Evolutionary conservation across 2,797 vertebrate genomes (phyloP).

Genomic region (Coregonus suidteri): DNA sequence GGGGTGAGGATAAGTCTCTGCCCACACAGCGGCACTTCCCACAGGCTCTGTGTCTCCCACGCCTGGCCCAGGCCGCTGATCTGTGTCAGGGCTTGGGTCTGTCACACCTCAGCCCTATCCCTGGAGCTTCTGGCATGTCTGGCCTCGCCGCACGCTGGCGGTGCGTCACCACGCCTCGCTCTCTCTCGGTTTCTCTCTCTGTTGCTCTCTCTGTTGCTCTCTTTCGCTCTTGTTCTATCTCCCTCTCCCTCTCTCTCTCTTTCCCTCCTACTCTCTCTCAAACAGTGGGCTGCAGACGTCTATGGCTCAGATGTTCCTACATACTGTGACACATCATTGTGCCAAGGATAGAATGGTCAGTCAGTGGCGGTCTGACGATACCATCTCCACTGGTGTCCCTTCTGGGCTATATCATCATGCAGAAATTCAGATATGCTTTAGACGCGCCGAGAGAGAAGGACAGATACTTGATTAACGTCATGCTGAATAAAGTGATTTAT

Average conservation of each 20-base stretch:
- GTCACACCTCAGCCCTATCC: slow-evolving; percentile 71
- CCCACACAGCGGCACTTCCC: slow-evolving; percentile 74
- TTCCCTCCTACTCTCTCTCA: not conserved
- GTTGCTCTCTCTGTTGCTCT: not conserved
- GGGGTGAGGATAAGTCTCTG: slow-evolving; percentile 61
- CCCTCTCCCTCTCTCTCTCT: not conserved
- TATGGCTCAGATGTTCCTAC: not conserved
- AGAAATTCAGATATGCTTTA: slow-evolving; percentile 66
- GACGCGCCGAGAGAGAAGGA: slow-evolving; percentile 58
- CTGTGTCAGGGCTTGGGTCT: slow-evolving; percentile 65
- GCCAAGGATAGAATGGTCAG: not conserved
- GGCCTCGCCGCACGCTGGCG: not conserved
- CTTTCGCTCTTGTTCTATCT: not conserved
- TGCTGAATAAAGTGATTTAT: slow-evolving; percentile 73
- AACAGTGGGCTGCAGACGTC: not conserved
- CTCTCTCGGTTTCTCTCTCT: not conserved
- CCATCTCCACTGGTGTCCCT: slow-evolving; percentile 45
- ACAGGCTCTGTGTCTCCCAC: slow-evolving; percentile 74
- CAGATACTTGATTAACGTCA: slow-evolving; percentile 74
- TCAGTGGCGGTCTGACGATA: slow-evolving; percentile 18
- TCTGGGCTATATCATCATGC: slow-evolving; percentile 43
- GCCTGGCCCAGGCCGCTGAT: slow-evolving; percentile 70
- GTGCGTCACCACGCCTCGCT: slow-evolving; percentile 26
- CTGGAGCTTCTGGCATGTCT: slow-evolving; percentile 57
- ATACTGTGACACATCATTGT: not conserved